Conservation (phyloP, 1,140 invertebrate species). For the Drosophila nikananu region DNA sequence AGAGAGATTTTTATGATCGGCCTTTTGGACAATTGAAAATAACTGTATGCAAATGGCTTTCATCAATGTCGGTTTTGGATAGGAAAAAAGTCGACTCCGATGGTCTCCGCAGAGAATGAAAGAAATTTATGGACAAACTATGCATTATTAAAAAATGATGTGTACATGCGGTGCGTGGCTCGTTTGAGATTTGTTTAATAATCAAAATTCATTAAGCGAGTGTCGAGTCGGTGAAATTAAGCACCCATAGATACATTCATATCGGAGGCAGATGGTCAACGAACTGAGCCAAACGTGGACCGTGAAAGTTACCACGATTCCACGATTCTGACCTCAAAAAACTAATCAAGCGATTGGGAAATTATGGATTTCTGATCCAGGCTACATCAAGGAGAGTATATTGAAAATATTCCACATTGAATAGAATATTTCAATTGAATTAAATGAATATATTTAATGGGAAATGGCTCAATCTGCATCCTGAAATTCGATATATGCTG, state of each 20-base stretch:
- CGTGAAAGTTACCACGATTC: conserved; percentile 70
- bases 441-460: neutral
- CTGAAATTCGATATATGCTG: conserved; percentile 59
- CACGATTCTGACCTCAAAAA: conserved; percentile 75
- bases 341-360: neutral
- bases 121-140: conserved; percentile 84
- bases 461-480: conserved; percentile 16
- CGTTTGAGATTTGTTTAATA: conserved; percentile 76
- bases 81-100: conserved; percentile 2
- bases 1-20: conserved; percentile 3
- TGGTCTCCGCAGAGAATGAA: conserved; percentile 36
- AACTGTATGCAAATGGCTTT: conserved; percentile 17
- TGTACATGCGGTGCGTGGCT: conserved; percentile 72
- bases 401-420: neutral
- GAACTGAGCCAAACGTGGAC: conserved; percentile 66
- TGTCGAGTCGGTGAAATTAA: conserved; percentile 67
- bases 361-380: neutral
- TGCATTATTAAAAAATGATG: conserved; percentile 84
- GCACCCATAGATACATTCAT: conserved; percentile 66
- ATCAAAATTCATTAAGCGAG: conserved; percentile 78
- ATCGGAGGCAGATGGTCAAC: conserved; percentile 66
- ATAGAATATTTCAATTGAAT: neutral
- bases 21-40: conserved; percentile 10
- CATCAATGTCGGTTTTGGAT: conserved; percentile 17
- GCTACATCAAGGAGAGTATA: neutral